phyloP scores from a whole-genome alignment of 2,113 vertebrate genomes.

The Gnathonemus echidnorhynchus region DNA sequence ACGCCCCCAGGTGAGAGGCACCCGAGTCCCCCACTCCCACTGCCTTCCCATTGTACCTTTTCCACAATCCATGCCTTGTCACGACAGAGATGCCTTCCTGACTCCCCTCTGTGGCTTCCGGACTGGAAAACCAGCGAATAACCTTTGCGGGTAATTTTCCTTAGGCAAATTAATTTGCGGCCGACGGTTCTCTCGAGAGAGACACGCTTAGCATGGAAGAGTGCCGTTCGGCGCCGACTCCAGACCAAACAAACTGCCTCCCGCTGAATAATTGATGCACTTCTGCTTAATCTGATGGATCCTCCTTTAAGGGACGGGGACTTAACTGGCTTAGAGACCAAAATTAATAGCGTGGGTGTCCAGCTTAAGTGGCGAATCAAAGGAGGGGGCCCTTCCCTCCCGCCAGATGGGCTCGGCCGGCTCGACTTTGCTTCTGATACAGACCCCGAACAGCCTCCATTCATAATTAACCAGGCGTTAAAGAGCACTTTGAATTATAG shows the following conservation, averaged over 20 bases:
- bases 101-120: not conserved
- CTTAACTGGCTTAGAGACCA: slow-evolving; percentile 57
- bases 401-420: slow-evolving; percentile 65
- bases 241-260: slow-evolving; percentile 42
- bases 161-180: not conserved
- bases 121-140: not conserved
- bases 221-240: slow-evolving; percentile 12
- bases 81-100: not conserved
- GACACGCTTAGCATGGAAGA: slow-evolving; percentile 25
- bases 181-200: not conserved
- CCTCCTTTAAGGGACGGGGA: slow-evolving; percentile 36
- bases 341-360: slow-evolving; percentile 52
- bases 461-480: slow-evolving; percentile 73
- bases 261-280: slow-evolving; percentile 54
- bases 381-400: slow-evolving; percentile 44
- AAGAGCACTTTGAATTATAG: slow-evolving; percentile 49
- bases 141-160: not conserved
- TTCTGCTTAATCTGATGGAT: slow-evolving; percentile 38
- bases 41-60: not conserved
- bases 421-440: slow-evolving; percentile 61
- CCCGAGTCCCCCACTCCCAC: not conserved
- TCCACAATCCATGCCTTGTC: not conserved
- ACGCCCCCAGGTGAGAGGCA: not conserved
- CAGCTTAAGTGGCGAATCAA: slow-evolving; percentile 57
- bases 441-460: slow-evolving; percentile 67